These are phyloP conservation scores for Dendroctonus ponderosae DNA, from an alignment of 1,140 invertebrate genomes.

Conservation along the genomic window DNA sequence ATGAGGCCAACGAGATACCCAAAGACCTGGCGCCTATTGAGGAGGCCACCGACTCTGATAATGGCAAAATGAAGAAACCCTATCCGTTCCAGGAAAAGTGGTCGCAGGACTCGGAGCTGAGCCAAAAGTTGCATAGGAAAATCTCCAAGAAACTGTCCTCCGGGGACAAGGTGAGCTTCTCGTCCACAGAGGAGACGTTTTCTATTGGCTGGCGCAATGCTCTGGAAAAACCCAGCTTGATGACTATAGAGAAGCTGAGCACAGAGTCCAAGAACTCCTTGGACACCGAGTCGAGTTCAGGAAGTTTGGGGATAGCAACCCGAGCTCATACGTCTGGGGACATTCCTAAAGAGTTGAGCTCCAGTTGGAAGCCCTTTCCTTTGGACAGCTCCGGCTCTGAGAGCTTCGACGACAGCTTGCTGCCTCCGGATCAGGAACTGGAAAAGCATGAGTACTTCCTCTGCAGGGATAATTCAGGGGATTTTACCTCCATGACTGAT, in stretches of 20 bases:
- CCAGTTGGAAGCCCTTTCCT: constrained; percentile 79
- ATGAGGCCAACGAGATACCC: constrained; percentile 45
- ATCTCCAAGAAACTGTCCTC: constrained; percentile 48
- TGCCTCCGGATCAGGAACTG: constrained; percentile 69
- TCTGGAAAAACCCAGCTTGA: constrained; percentile 42
- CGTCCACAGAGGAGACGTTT: constrained; percentile 47
- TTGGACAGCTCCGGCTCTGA: constrained; percentile 73
- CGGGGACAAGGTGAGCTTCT: constrained; percentile 45
- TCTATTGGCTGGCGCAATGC: constrained; percentile 40
- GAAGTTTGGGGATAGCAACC: constrained; percentile 62
- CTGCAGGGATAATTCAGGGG: constrained; percentile 45
- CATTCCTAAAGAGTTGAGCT: constrained; percentile 62
- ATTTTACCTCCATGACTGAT: constrained; percentile 42
- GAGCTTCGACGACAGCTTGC: constrained; percentile 77
- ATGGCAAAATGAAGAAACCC: constrained; percentile 43
- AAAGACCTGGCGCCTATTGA: constrained; percentile 44
- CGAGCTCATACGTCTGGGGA: constrained; percentile 59
- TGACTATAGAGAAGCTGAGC: constrained; percentile 45
- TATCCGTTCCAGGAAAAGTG: constrained; percentile 52
- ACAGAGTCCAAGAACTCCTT: constrained; percentile 67
- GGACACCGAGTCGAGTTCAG: constrained; percentile 72
- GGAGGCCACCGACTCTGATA: constrained; percentile 35
- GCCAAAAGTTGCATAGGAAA: constrained; percentile 47
- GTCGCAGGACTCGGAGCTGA: constrained; percentile 49
- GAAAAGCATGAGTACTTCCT: constrained; percentile 54